A percentile compares a stretch with the other conserved stretches of the same genome.
These are phyloP conservation scores for Calosoma granatense DNA, from an alignment of 1,140 invertebrate species.

Conservation along the genomic window DNA sequence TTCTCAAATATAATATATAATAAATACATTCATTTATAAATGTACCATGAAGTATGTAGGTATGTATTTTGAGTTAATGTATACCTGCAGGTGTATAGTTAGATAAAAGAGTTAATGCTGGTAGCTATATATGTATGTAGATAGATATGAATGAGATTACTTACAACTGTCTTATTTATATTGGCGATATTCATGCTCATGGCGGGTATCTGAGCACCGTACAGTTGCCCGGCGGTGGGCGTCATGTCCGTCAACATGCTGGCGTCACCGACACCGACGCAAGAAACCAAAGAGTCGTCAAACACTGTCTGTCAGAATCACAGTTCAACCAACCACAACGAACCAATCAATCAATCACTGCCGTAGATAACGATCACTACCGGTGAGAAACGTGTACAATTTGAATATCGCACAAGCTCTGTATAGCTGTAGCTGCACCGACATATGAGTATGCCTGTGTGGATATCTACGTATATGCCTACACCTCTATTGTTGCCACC, in stretches of 20 bases:
- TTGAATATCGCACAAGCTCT: too few relatives aligned
- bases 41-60: too few relatives aligned
- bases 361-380: constrained; percentile 11
- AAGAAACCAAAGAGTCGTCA: constrained; percentile 19
- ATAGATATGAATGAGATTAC: too few relatives aligned
- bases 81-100: too few relatives aligned
- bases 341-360: constrained; percentile 11
- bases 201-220: constrained; percentile 43
- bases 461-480: not conserved
- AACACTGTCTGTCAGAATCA: constrained; percentile 3
- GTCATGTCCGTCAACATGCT: constrained; percentile 45
- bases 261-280: not conserved
- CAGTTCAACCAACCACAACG: constrained; percentile 1
- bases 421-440: too few relatives aligned
- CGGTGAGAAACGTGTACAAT: too few relatives aligned
- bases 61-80: too few relatives aligned
- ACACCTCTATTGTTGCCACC: constrained; percentile 32
- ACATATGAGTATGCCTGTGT: too few relatives aligned
- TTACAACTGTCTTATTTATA: not conserved
- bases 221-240: constrained; percentile 43
- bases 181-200: constrained; percentile 42
- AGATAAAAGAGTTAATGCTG: too few relatives aligned
- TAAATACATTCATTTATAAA: too few relatives aligned
- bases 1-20: too few relatives aligned
- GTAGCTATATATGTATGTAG: too few relatives aligned